These are phyloP conservation scores for Nomia melanderi DNA, from an alignment of 1,140 invertebrate genomes.

Conservation along the genomic window DNA sequence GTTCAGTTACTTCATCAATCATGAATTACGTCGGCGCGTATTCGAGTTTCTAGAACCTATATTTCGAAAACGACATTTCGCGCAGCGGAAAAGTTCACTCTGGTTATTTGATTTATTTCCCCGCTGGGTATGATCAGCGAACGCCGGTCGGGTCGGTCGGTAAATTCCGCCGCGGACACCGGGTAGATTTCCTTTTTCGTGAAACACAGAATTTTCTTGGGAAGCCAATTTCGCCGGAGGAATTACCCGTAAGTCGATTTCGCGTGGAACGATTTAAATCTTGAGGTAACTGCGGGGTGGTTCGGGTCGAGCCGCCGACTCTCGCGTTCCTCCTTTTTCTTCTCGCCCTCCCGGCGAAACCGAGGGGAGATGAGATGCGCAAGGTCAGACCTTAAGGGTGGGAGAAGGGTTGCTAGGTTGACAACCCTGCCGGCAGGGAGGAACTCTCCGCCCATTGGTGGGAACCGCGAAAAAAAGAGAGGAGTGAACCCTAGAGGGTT, in stretches of 20 bases:
- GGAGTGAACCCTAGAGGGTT: conserved; percentile 60
- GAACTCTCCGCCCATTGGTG: conserved; percentile 71
- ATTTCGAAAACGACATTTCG: too few relatives aligned
- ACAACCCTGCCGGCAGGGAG: conserved; percentile 64
- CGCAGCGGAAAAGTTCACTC: background rate
- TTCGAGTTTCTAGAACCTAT: too few relatives aligned
- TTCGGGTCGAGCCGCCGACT: conserved; percentile 32
- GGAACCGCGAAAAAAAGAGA: conserved; percentile 64
- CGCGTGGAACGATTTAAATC: conserved; percentile 58
- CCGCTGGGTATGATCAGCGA: background rate
- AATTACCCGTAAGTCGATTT: conserved; percentile 53
- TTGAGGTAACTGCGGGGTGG: conserved; percentile 56
- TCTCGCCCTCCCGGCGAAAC: conserved; percentile 44
- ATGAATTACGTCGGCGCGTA: too few relatives aligned
- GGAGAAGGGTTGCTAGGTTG: conserved; percentile 72
- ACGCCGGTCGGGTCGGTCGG: background rate
- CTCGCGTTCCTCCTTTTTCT: conserved; percentile 51
- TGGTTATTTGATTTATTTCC: background rate
- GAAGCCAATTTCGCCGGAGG: conserved; percentile 30
- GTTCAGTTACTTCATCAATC: too few relatives aligned
- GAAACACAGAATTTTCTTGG: conserved; percentile 2
- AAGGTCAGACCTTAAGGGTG: conserved; percentile 70
- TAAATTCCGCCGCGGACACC: background rate
- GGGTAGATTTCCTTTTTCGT: conserved; percentile 1
- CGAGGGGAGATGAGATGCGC: conserved; percentile 64